phyloP scores from a whole-genome alignment of 2,888 invertebrate species.

The Esperia sulphurella region DNA sequence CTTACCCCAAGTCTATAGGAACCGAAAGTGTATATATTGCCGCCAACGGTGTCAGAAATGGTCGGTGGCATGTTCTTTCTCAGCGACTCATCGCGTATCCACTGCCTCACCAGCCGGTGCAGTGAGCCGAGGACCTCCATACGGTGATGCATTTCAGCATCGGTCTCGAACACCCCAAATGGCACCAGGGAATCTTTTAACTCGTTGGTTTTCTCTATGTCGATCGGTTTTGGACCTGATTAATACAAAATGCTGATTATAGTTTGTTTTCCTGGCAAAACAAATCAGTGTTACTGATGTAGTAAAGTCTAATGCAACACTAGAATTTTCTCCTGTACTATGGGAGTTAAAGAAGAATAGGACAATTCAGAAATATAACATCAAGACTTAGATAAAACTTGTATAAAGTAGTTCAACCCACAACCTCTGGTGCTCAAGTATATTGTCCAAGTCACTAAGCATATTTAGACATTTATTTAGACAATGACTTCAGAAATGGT shows the following conservation, averaged over 20 bases:
- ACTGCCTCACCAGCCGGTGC: slow-evolving; percentile 93
- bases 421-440: no score
- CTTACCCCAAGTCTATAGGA: slow-evolving; percentile 94
- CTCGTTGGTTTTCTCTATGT: slow-evolving; percentile 86
- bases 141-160: slow-evolving; percentile 93
- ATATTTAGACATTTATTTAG: no score
- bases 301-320: no score
- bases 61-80: slow-evolving; percentile 95
- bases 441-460: no score
- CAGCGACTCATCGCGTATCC: slow-evolving; percentile 94
- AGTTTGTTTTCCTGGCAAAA: no score
- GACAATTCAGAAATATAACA: no score
- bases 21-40: slow-evolving; percentile 99
- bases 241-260: background rate
- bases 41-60: slow-evolving; percentile 94
- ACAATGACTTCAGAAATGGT: no score
- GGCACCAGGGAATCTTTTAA: slow-evolving; percentile 89
- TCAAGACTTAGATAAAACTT: no score
- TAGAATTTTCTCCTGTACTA: no score
- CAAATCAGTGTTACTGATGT: no score
- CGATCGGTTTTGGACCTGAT: slow-evolving; percentile 86
- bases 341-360: no score
- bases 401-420: no score
- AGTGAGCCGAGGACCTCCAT: slow-evolving; percentile 91
- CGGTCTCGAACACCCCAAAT: slow-evolving; percentile 94